Conservation (phyloP, 2,797 vertebrate species). For the Molothrus aeneus region DNA sequence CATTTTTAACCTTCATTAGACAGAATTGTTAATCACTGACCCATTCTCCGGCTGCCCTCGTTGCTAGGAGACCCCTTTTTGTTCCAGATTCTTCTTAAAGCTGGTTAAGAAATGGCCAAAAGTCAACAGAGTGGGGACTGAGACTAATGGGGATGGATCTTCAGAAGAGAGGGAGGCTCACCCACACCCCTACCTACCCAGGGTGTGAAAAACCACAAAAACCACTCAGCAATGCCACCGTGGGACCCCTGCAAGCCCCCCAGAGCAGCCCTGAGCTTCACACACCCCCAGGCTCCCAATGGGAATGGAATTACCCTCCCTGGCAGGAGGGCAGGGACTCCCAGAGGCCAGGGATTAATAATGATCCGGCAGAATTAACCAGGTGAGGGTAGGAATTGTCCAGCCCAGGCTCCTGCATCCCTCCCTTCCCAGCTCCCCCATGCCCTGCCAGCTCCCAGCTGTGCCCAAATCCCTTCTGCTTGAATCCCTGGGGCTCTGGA, state of each 20-base stretch:
- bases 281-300: neutral
- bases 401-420: rapidly evolving
- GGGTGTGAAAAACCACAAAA: rapidly evolving
- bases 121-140: slow-evolving; percentile 28
- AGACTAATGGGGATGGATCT: neutral
- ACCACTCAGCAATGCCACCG: rapidly evolving
- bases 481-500: neutral
- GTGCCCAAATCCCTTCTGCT: neutral
- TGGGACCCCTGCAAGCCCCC: neutral
- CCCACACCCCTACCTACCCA: rapidly evolving
- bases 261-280: neutral
- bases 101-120: slow-evolving; percentile 37
- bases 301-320: neutral
- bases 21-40: slow-evolving; percentile 72
- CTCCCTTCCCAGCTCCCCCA: rapidly evolving
- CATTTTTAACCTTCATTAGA: slow-evolving; percentile 64
- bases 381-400: neutral
- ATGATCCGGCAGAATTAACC: no score
- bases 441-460: neutral
- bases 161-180: neutral
- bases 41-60: slow-evolving; percentile 51
- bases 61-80: slow-evolving; percentile 70
- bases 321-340: neutral
- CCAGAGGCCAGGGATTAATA: neutral
- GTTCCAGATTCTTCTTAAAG: slow-evolving; percentile 62